A percentile compares a stretch with the other conserved stretches of the same genome.
Evolutionary conservation across 2,113 vertebrate genomes (phyloP).

Genomic region (Hemiprocne comata): DNA sequence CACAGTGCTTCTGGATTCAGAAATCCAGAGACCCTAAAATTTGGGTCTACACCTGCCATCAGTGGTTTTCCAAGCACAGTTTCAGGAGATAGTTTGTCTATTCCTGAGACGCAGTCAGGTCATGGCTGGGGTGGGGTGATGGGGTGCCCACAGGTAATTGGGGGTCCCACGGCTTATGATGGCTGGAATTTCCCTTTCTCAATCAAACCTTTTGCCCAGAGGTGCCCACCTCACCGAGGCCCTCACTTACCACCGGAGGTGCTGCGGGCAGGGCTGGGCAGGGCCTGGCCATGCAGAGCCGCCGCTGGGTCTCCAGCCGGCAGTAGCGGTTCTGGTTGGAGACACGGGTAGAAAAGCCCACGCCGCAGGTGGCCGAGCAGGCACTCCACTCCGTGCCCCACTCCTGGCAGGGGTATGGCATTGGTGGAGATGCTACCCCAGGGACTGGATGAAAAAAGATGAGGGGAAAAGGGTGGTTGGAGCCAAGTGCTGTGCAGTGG

Average conservation of each 20-base stretch:
- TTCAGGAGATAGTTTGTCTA: background rate
- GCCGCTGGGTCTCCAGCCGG: slow-evolving; percentile 84
- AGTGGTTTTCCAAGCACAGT: background rate
- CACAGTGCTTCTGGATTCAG: background rate
- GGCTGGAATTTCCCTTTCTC: background rate
- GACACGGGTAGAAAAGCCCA: slow-evolving; percentile 86
- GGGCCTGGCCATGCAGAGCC: slow-evolving; percentile 82
- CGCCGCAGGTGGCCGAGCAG: slow-evolving; percentile 88
- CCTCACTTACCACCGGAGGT: background rate
- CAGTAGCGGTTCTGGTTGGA: slow-evolving; percentile 90
- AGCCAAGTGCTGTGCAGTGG: accelerated
- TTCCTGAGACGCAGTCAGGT: background rate
- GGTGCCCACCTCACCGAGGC: background rate
- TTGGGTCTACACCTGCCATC: background rate
- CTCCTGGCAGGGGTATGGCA: slow-evolving; percentile 69
- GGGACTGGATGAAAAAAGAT: slow-evolving; percentile 26
- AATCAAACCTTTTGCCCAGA: background rate
- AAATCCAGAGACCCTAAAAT: background rate
- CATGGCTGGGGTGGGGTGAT: background rate
- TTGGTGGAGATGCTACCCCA: background rate
- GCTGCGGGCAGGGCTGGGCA: slow-evolving; percentile 61
- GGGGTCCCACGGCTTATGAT: background rate
- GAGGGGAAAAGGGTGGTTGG: background rate
- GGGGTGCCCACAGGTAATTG: background rate
- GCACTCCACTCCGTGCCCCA: slow-evolving; percentile 88